Evolutionary conservation across 1,140 invertebrate species (phyloP), one percentile per base, ranked within the genome.

Genomic region (Radopholus similis): DNA sequence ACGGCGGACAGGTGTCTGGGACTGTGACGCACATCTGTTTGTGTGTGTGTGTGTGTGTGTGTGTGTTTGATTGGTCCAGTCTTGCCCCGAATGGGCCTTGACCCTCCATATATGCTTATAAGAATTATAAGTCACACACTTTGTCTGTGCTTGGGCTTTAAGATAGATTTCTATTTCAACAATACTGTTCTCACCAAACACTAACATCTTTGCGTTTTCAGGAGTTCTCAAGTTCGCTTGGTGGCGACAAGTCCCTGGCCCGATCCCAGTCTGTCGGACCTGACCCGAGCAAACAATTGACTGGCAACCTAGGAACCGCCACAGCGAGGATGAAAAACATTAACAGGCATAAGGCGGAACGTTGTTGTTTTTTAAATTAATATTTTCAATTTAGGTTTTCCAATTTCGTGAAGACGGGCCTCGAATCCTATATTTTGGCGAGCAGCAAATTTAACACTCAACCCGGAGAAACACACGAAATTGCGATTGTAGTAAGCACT

Each of bases 401-500:
- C 18, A 89, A 89, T 23, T 90, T 94, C 83, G 90, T 91, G 9
- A 95, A 95, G 84, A 89, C 90, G 49, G 91, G 91, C 28, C 90
- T 90, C 64, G 92, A 95, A 79, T 90, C 90, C 66, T 97, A 92
- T 83, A 88, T 97, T 70, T 87, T 96, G 66, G 91, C 90, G 34
- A 88, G 88, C 35, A 85, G 87, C 30, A 89, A 88, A 81, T 85
- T 89, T 15, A 85, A 85, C 77, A 88, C 91, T 21, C 86, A 88
- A 5, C 90, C 92, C 30, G 85, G 85, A 49, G 90, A 93, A 62
- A 88, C 89, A 82, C 88, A 92, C 15, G 88, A 87, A 77, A 90
- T 94, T 78, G 82, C 64, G 28, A 28, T 42, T 34, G 60, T 26
- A 8, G 9, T 28, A 49, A 42, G 51, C 30, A 62, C 47, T 58